Base-by-base conservation (phyloP, 2,888 invertebrate genomes). In the Stenodera caucasica region DNA sequence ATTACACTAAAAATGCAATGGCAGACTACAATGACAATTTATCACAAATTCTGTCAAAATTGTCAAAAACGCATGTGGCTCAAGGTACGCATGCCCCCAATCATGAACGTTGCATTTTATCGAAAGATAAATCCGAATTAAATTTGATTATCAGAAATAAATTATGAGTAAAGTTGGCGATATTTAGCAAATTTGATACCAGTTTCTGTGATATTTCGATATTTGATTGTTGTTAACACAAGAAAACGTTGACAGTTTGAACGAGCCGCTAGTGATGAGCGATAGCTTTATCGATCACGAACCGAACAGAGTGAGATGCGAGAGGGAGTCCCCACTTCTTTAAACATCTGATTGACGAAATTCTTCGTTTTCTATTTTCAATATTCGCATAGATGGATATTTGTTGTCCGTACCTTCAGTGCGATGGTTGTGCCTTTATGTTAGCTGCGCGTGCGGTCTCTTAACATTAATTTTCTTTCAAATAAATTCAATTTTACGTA, bases 401-500 rank as follows among this genome's bases (percentile, higher is more conserved):
- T 37, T 15, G 12, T 4, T 45, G 15, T 45, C 4, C 45, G 21
- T 45, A 21, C 15, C 21, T 45, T 15, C 11, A 9, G 7, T 45
- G 21, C 2, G 11, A 9, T 21, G 3, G 45, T 45, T 45, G 45
- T 45, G 45, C 45, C 45, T 45, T 45, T 45, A 45, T 21, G 45
- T 21, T 45, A 45, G 45, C 12, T 21, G 45, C 21, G 3, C 11
- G 45, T 45, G 18, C 45, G 45, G 11, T 45, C 45, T 45, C 21
- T 40, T 26, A 26, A 26, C n/a, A n/a, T n/a, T n/a, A 26, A 26
- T 5, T 26, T 26, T 26, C 26, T 26, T 26, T 37, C 8, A 15
- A 37, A 23, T 57, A 54, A 50, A 58, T 58, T 58, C n/a, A n/a
- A n/a, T n/a, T n/a, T n/a, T n/a, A n/a, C 9, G 32, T 21, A 49